Conservation (phyloP, 2,888 invertebrate genomes). For the Thereva unica region DNA sequence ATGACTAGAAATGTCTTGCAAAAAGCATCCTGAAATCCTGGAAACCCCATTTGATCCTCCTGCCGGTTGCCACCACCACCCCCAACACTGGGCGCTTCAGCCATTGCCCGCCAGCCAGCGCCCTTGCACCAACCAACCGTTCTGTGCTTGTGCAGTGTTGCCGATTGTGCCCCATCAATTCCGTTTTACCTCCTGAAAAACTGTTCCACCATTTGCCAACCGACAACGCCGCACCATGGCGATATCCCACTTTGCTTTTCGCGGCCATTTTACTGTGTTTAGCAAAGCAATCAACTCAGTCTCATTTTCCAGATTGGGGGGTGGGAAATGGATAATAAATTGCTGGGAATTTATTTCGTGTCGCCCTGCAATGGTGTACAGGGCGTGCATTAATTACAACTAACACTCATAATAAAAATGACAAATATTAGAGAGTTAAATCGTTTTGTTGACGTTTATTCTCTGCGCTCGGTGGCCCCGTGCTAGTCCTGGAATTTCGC, state of each 20-base stretch:
- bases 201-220: too few relatives aligned
- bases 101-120: too few relatives aligned
- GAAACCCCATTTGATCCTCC: conserved; percentile 6
- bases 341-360: conserved; percentile 31
- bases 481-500: not conserved
- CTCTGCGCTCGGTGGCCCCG: not conserved
- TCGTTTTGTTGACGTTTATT: conserved; percentile 11
- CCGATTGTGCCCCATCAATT: too few relatives aligned
- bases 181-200: too few relatives aligned
- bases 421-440: conserved; percentile 27
- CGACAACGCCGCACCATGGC: not conserved
- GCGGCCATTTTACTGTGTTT: conserved; percentile 30
- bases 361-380: conserved; percentile 26
- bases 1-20: conserved; percentile 32
- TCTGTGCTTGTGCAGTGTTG: too few relatives aligned
- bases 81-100: not conserved
- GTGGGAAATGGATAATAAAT: conserved; percentile 28
- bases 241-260: conserved; percentile 24
- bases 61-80: conserved; percentile 11
- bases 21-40: conserved; percentile 12
- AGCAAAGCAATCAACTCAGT: conserved; percentile 33
- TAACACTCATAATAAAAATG: conserved; percentile 30
- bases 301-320: conserved; percentile 12
- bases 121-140: too few relatives aligned
- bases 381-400: conserved; percentile 31